phyloP scores from a whole-genome alignment of 2,797 vertebrate species.

The Remorina albescens region DNA sequence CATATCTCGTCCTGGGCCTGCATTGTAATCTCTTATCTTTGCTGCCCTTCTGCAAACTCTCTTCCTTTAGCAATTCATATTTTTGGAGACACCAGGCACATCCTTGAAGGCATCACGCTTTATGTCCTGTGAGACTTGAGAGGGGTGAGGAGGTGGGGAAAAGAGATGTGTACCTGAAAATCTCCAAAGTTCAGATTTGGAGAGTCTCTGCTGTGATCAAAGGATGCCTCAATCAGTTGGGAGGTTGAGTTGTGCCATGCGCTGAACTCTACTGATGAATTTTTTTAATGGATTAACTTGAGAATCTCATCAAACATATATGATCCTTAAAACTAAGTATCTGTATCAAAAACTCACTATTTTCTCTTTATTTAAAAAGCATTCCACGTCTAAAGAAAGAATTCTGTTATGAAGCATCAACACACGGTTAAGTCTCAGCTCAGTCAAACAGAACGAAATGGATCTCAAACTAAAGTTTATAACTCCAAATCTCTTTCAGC shows the following conservation, averaged over 20 bases:
- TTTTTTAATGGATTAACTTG: slow-evolving; percentile 50
- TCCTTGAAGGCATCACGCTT: slow-evolving; percentile 43
- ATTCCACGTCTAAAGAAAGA: slow-evolving; percentile 9
- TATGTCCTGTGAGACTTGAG: slow-evolving; percentile 54
- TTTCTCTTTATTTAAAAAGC: slow-evolving; percentile 33
- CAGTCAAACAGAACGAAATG: slow-evolving; percentile 44
- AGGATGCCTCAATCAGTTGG: slow-evolving; percentile 52
- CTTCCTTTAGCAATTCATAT: slow-evolving; percentile 61
- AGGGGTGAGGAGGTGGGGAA: slow-evolving; percentile 27
- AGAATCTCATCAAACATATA: slow-evolving; percentile 54
- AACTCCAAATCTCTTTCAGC: slow-evolving; percentile 69
- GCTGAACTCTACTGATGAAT: slow-evolving; percentile 47
- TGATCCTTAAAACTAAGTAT: slow-evolving; percentile 44
- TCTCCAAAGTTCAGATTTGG: slow-evolving; percentile 44
- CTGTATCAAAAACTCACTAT: slow-evolving; percentile 51
- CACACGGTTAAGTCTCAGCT: slow-evolving; percentile 41
- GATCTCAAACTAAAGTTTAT: slow-evolving; percentile 55
- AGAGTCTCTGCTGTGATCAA: slow-evolving; percentile 66
- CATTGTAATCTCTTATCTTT: slow-evolving; percentile 57
- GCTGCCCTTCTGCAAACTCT: slow-evolving; percentile 41
- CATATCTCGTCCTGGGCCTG: slow-evolving; percentile 39
- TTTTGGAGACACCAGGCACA: slow-evolving; percentile 36
- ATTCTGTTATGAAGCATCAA: slow-evolving; percentile 41
- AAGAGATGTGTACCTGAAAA: slow-evolving; percentile 47
- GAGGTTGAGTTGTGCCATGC: slow-evolving; percentile 45